Evolutionary conservation across 2,888 invertebrate species (phyloP).

Genomic region (Cryptus viduatorius): DNA sequence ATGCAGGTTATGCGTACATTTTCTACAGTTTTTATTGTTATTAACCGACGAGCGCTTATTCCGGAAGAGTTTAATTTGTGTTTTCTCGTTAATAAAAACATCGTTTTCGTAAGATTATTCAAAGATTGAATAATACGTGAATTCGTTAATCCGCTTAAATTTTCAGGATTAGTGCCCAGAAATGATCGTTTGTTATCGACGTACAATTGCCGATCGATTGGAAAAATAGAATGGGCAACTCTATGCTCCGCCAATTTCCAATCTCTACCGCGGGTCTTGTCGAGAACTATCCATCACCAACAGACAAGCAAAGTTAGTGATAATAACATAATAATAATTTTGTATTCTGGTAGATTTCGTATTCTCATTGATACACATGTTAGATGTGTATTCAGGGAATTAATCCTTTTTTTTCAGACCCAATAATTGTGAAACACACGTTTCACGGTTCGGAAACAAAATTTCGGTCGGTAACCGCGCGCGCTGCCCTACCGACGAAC

Average conservation of each 20-base stretch:
- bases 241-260: conserved; percentile 23
- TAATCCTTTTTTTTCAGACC: neutral
- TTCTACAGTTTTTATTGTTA: neutral
- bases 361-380: too few species aligned
- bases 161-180: conserved; percentile 49
- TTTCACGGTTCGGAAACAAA: too few species aligned
- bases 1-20: conserved; percentile 15
- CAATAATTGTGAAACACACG: neutral
- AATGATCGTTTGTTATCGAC: conserved; percentile 40
- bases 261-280: conserved; percentile 12
- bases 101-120: too few species aligned
- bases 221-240: conserved; percentile 24
- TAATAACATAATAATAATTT: too few species aligned
- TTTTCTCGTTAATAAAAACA: too few species aligned
- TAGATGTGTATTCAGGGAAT: too few species aligned
- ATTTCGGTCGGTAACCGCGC: too few species aligned
- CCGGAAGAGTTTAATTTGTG: too few species aligned
- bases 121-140: too few species aligned
- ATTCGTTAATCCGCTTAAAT: neutral
- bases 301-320: conserved; percentile 47
- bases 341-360: too few species aligned
- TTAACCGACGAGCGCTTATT: too few species aligned
- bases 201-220: conserved; percentile 4
- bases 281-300: conserved; percentile 26
- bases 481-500: too few species aligned